Evolutionary conservation across 2,113 vertebrate genomes (phyloP), one percentile per base, ranked within the genome.

Genomic region (Rhagologus leucostigma): DNA sequence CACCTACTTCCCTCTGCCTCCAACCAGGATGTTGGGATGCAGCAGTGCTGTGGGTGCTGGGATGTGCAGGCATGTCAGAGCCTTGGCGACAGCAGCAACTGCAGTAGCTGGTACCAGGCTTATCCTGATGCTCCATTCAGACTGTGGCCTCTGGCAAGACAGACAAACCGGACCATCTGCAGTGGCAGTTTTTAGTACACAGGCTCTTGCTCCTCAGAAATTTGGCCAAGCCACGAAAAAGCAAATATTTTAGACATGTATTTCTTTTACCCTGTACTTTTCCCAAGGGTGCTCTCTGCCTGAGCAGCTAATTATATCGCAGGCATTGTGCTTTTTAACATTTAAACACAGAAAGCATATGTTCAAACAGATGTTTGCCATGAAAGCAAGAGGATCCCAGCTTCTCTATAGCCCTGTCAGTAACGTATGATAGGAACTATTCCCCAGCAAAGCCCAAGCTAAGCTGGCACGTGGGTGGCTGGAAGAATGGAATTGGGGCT

Each of bases 201-300:
- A 64, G 85, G 39, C 88, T 94, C 55, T 52, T 70, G 75, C 76
- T 94, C 77, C 93, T 60, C 76, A 77, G 90, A 85, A 96, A 92
- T 75, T 60, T 49, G 69, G 89, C 92, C 89, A 96, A 96, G 64
- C 92, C 92, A 90, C 90, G 90, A 87, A 93, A 94, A 94, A 95
- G 86, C 81, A 96, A 93, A 91, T 9, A 3, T 78, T 96, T 96
- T 21, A 96, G 92, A 64, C 55, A 57, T 10, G 84, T 90, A 95
- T 90, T 94, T 95, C 84, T 95, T 96, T 96, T 90, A 90, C 88
- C 73, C 92, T 92, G 68, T 84, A 67, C 88, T 94, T 93, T 96
- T 84, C 95, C 88, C 93, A 90, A 92, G 92, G 69, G 92, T 68
- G 69, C 65, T 95, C 73, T 87, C 83, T 90, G 92, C 84, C 88